Evolutionary conservation across 2,113 vertebrate genomes (phyloP).

Genomic region (Corythornis vintsioides): DNA sequence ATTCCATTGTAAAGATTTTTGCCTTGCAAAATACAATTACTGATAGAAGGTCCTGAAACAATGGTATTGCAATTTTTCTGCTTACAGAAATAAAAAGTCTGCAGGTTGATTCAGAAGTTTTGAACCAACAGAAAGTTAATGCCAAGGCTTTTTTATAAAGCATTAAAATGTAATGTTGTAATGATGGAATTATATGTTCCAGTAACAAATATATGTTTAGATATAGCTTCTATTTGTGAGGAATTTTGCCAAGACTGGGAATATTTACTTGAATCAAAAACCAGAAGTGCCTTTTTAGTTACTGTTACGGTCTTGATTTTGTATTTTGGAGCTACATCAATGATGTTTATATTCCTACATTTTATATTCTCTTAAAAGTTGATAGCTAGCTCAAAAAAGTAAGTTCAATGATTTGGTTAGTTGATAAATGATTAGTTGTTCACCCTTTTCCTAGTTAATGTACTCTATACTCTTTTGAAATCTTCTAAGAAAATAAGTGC

Average conservation of each 20-base stretch:
- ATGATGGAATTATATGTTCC: neutral
- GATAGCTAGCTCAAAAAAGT: neutral
- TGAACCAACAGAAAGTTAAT: neutral
- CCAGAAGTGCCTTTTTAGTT: conserved; percentile 2
- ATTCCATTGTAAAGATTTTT: neutral
- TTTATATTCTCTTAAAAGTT: conserved; percentile 3
- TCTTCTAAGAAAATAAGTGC: neutral
- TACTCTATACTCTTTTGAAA: neutral
- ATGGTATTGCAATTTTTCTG: neutral
- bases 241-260: neutral
- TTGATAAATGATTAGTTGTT: neutral
- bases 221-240: neutral
- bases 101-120: neutral
- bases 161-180: neutral
- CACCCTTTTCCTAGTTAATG: neutral
- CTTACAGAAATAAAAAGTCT: neutral
- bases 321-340: neutral
- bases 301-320: neutral
- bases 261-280: conserved; percentile 29
- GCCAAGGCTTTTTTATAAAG: neutral
- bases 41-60: neutral
- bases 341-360: conserved; percentile 16
- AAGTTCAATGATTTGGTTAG: neutral
- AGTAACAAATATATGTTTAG: neutral
- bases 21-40: neutral